Conservation (phyloP, 92 coral and sea anemone genomes). For the Paramuricea clavata region DNA sequence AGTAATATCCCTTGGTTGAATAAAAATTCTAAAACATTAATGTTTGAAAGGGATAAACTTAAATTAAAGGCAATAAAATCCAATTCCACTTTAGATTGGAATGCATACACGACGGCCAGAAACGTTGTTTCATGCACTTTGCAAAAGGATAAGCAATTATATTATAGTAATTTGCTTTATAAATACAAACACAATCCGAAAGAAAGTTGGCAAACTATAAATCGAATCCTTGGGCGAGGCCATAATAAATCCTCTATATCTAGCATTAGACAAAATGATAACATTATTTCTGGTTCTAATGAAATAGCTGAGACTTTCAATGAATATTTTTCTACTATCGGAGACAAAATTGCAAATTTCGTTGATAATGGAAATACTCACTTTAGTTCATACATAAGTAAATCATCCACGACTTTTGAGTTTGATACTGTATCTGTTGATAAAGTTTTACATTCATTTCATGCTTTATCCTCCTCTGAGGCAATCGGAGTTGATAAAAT, state of each 20-base stretch:
- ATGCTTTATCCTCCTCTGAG: not conserved
- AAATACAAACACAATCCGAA: not conserved
- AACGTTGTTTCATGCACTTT: not conserved
- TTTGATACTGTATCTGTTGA: not conserved
- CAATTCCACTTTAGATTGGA: not conserved
- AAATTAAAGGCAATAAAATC: not conserved
- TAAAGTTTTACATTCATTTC: not conserved
- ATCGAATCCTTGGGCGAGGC: not conserved
- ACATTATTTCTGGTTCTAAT: not conserved
- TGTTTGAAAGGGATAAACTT: not conserved
- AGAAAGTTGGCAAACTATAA: not conserved
- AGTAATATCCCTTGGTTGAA: no score
- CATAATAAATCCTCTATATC: not conserved
- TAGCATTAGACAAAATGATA: not conserved
- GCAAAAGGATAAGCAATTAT: not conserved
- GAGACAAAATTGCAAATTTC: not conserved
- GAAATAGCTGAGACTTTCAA: not conserved
- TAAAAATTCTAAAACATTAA: no score
- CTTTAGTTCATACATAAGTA: not conserved
- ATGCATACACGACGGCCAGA: not conserved
- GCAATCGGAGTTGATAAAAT: not conserved
- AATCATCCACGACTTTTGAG: not conserved
- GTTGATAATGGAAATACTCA: not conserved
- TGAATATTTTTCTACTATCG: not conserved
- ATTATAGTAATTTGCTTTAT: not conserved